Base-by-base conservation (phyloP, 2,797 vertebrate genomes). In the Intellagama lesueurii region DNA sequence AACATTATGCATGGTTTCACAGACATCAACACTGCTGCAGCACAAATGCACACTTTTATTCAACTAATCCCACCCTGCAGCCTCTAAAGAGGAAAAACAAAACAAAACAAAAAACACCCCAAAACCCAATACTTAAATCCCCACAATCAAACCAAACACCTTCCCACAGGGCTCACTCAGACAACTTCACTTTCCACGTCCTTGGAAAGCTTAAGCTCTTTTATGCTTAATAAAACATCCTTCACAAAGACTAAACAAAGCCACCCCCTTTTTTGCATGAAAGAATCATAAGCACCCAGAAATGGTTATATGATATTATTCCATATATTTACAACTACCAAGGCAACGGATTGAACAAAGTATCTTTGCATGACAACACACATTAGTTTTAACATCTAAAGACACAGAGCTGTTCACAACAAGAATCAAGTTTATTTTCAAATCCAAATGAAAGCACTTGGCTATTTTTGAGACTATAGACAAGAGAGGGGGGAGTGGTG, bases 401-500 rank as follows among this genome's bases (percentile, higher is more conserved):
- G 44, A 32, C 77, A 80, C 5, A 14, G 30, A 70, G n/a, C 35
- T 49, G 19, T 79, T 78, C 40, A 68, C 28, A 52, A 56, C 32
- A 68, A 19, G n/a, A 49, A 87, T 87, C 30, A 80, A 80, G 68
- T n/a, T 70, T 64, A 82, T 88, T 47, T 76, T 72, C 56, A 56
- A 75, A 76, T 32, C 56, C 35, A 76, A 75, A 68, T 66, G 70
- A 88, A 82, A 83, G 52, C 70, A 76, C 66, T 44, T 83, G 60
- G 40, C 60, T 88, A 88, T 88, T 88, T 88, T 82, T 88, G 80
- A 82, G 87, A 49, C 26, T 35, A 35, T 49, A 87, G n/a, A 56
- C 86, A 68, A 91, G 75, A 22, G 64, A 88, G 49, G 60, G 77
- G 90, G 92, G 95, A 92, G 95, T 94, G 94, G 91, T 44, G 85